Conservation (phyloP, 2,113 vertebrate genomes). For the Bostrychus sinensis region DNA sequence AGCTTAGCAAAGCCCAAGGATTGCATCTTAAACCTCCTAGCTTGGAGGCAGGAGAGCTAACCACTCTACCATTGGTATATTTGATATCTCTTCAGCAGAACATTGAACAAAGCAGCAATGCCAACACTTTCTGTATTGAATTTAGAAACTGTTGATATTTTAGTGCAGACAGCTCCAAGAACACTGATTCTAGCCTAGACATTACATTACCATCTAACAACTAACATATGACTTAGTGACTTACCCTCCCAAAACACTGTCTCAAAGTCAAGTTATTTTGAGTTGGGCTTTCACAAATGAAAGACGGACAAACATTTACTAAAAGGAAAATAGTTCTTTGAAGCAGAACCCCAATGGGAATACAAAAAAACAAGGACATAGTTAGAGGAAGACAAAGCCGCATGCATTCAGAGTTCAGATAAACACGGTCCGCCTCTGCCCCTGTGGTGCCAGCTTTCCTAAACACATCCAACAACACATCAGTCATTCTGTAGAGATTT, state of each 20-base stretch:
- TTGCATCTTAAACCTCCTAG: no score
- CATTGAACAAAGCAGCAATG: background rate
- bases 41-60: no score
- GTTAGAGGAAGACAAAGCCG: constrained; percentile 49
- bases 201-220: constrained; percentile 13
- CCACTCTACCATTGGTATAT: no score
- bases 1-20: background rate
- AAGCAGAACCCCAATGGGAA: constrained; percentile 12
- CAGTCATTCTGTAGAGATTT: constrained; percentile 41
- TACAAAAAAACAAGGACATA: constrained; percentile 14
- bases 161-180: background rate
- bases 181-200: constrained; percentile 2
- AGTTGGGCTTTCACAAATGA: constrained; percentile 10
- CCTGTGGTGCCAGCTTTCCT: constrained; percentile 59
- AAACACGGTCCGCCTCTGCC: constrained; percentile 48
- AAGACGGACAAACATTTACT: constrained; percentile 31
- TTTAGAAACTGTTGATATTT: background rate
- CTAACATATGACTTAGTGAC: background rate
- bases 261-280: constrained; percentile 6
- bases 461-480: constrained; percentile 47
- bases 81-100: background rate
- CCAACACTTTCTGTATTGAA: constrained; percentile 7
- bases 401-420: constrained; percentile 47
- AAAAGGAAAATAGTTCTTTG: constrained; percentile 23
- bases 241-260: constrained; percentile 8